Percentiles rank a stretch among this genome's conserved stretches.
Evolutionary conservation across 2,797 vertebrate genomes (phyloP).

Genomic region (Buceros bicornis): DNA sequence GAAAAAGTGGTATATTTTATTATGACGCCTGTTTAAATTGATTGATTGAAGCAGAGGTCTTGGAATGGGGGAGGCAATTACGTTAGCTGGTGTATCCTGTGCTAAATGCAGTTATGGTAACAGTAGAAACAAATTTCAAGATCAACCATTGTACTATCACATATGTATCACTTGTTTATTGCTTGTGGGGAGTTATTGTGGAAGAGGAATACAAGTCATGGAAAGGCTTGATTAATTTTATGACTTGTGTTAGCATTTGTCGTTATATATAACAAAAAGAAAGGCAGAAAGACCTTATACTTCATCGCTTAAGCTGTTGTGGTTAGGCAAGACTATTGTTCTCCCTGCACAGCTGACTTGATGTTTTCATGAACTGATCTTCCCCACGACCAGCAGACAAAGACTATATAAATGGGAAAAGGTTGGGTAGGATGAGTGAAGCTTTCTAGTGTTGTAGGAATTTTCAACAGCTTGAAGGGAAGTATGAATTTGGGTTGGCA

Average conservation of each 20-base stretch:
- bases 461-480: background rate
- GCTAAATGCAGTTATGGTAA: background rate
- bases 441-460: background rate
- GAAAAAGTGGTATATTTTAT: background rate
- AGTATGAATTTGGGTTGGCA: background rate
- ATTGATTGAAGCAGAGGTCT: background rate
- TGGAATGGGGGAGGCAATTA: background rate
- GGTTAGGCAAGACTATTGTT: background rate
- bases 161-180: conserved; percentile 11
- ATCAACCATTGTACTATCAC: background rate
- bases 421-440: background rate
- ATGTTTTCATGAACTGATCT: background rate
- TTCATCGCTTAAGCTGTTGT: background rate
- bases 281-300: background rate
- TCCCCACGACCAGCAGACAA: background rate
- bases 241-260: background rate
- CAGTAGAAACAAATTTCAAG: background rate
- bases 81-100: background rate
- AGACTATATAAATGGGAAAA: background rate
- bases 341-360: background rate
- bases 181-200: conserved; percentile 1
- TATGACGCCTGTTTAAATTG: background rate
- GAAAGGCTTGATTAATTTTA: conserved; percentile 54
- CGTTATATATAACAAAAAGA: background rate
- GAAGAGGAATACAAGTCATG: conserved; percentile 4